Conservation (phyloP, 2,797 vertebrate genomes). For the Brachyalestes nurse region DNA sequence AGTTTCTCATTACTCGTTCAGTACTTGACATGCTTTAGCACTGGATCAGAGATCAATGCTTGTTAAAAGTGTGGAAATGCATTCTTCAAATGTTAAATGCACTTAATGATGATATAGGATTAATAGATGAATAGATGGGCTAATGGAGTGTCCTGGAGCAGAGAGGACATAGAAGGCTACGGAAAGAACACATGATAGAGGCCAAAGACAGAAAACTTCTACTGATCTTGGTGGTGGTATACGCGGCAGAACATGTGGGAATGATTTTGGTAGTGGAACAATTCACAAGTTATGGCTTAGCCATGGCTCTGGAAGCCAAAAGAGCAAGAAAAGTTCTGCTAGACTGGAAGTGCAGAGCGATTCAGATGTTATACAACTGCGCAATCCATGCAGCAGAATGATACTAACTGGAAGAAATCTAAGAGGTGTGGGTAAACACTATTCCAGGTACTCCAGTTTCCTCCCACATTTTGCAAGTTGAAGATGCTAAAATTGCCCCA, state of each 20-base stretch:
- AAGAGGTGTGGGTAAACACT: neutral
- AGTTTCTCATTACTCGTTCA: slow-evolving; percentile 47
- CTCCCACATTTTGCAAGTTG: too few relatives aligned
- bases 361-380: neutral
- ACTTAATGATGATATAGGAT: neutral
- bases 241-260: slow-evolving; percentile 54
- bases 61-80: slow-evolving; percentile 2
- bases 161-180: slow-evolving; percentile 12
- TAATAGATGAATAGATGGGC: neutral
- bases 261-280: slow-evolving; percentile 51
- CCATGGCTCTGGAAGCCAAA: neutral
- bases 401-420: neutral
- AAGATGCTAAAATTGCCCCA: neutral
- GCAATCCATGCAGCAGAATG: neutral
- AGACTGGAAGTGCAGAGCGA: too few relatives aligned
- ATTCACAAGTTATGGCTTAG: slow-evolving; percentile 48
- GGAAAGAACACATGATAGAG: slow-evolving; percentile 12
- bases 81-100: neutral
- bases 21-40: slow-evolving; percentile 48
- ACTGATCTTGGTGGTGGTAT: slow-evolving; percentile 51
- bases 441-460: too few relatives aligned
- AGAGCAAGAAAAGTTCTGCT: neutral
- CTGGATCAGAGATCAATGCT: slow-evolving; percentile 32
- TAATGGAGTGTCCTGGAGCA: slow-evolving; percentile 41
- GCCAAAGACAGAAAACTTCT: slow-evolving; percentile 31